These are phyloP conservation scores for Falco biarmicus DNA, from an alignment of 2,797 vertebrate genomes.

Conservation along the genomic window DNA sequence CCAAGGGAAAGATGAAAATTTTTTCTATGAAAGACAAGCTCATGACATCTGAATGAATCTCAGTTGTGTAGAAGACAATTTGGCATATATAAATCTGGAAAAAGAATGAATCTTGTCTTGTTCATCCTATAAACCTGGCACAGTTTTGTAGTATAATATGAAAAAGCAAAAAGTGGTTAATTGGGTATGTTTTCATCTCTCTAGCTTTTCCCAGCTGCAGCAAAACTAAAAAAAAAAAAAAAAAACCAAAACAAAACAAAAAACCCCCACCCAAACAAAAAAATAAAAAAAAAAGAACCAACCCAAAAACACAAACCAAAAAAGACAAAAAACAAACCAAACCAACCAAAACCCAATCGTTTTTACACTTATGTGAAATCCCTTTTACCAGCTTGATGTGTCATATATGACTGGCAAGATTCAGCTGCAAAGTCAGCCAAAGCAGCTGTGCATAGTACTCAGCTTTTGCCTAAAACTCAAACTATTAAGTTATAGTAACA, in stretches of 20 bases:
- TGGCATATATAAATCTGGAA: background rate
- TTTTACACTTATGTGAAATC: background rate
- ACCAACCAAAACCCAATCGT: background rate
- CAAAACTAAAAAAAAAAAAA: background rate
- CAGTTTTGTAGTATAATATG: background rate
- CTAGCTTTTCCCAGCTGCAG: background rate
- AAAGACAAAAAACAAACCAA: background rate
- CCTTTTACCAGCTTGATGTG: background rate
- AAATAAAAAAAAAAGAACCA: background rate
- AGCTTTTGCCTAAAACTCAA: background rate
- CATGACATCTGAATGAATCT: background rate
- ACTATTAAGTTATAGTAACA: background rate
- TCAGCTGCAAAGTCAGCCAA: background rate
- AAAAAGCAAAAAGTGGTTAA: background rate
- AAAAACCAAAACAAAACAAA: no score
- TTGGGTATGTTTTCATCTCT: background rate
- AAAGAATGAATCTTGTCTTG: background rate
- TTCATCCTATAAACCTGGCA: background rate
- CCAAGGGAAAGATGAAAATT: background rate
- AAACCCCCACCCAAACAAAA: no score
- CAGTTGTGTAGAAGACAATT: accelerated
- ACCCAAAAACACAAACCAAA: background rate
- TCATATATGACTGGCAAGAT: background rate
- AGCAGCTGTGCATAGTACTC: background rate
- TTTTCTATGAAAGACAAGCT: background rate